Conservation (phyloP, 2,113 vertebrate genomes). For the Electrona antarctica region DNA sequence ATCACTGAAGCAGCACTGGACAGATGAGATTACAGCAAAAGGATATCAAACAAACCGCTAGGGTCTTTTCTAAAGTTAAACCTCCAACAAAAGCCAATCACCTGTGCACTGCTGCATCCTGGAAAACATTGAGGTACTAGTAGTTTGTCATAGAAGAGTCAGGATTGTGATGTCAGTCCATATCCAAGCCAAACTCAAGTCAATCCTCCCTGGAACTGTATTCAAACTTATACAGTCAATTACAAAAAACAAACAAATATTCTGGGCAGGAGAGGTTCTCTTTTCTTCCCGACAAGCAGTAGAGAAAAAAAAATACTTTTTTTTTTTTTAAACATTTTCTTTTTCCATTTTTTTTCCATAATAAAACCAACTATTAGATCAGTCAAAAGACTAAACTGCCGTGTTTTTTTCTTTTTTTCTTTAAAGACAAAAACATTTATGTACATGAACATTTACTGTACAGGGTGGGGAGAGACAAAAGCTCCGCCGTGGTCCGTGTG, state of each 20-base stretch:
- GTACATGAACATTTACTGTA: conserved; percentile 82
- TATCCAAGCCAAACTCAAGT: conserved; percentile 41
- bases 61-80: neutral
- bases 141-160: conserved; percentile 41
- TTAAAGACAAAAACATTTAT: conserved; percentile 77
- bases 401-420: conserved; percentile 62
- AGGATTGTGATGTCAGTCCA: conserved; percentile 33
- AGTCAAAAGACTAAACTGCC: conserved; percentile 75
- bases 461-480: conserved; percentile 40
- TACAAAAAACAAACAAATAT: conserved; percentile 53
- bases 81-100: neutral
- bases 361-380: conserved; percentile 79
- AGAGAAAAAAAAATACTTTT: conserved; percentile 64
- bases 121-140: conserved; percentile 11
- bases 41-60: neutral
- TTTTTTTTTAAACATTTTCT: conserved; percentile 65
- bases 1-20: neutral
- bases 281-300: conserved; percentile 63
- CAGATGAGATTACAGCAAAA: neutral
- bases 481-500: conserved; percentile 48
- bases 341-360: conserved; percentile 72
- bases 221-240: conserved; percentile 63
- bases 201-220: conserved; percentile 57
- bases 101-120: conserved; percentile 29
- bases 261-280: conserved; percentile 34